phyloP scores from a whole-genome alignment of 2,113 vertebrate species.

The Heterotilapia buettikoferi region DNA sequence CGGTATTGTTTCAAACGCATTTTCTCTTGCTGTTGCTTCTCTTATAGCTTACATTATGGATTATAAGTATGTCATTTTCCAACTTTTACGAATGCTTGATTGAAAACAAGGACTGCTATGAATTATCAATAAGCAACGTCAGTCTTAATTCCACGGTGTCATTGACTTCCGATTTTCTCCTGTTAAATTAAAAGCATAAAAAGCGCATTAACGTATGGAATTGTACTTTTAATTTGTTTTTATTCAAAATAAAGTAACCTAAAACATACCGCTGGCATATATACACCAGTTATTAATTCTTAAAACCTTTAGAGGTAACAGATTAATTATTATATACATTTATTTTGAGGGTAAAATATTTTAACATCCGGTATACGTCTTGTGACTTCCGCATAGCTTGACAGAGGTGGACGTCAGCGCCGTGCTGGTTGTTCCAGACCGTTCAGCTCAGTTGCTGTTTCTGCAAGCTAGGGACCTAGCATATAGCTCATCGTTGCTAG shows the following conservation, averaged over 20 bases:
- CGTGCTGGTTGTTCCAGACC: background rate
- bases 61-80: background rate
- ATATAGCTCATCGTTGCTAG: background rate
- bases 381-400: slow-evolving; percentile 5
- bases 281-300: background rate
- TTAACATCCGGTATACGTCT: background rate
- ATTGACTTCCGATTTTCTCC: background rate
- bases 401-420: slow-evolving; percentile 18
- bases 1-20: background rate
- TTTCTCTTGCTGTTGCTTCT: background rate
- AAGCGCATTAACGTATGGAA: rapidly evolving
- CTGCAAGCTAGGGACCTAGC: background rate
- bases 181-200: slow-evolving; percentile 18
- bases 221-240: background rate
- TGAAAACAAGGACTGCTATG: background rate
- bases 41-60: background rate
- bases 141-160: slow-evolving; percentile 7
- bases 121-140: background rate
- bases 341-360: background rate
- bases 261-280: rapidly evolving
- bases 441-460: background rate
- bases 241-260: rapidly evolving
- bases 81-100: background rate
- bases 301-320: background rate
- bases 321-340: rapidly evolving